Conservation (phyloP, 2,797 vertebrate genomes). For the Coendou prehensilis region DNA sequence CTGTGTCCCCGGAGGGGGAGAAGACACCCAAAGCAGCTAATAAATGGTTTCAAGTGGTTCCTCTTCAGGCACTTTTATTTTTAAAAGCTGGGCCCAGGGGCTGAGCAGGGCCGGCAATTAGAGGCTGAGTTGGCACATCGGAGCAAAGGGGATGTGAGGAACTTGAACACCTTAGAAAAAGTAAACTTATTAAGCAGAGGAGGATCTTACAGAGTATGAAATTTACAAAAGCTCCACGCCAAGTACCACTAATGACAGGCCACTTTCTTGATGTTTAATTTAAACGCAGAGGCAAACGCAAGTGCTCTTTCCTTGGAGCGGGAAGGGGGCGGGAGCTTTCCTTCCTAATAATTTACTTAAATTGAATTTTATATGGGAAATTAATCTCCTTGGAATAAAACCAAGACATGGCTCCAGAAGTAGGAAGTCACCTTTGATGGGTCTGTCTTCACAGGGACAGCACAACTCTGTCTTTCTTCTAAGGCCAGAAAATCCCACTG, state of each 20-base stretch:
- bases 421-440: constrained; percentile 48
- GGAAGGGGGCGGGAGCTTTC: constrained; percentile 78
- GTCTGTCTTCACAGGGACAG: not conserved
- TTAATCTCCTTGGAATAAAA: constrained; percentile 88
- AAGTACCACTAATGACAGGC: constrained; percentile 89
- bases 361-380: constrained; percentile 88
- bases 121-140: constrained; percentile 76
- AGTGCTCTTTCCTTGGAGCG: constrained; percentile 82
- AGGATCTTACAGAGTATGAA: constrained; percentile 85
- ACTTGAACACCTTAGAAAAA: constrained; percentile 85
- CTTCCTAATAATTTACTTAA: constrained; percentile 90
- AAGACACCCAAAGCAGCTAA: constrained; percentile 56
- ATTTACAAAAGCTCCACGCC: constrained; percentile 87
- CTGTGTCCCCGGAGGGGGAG: constrained; percentile 43
- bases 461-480: not conserved
- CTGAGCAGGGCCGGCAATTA: constrained; percentile 84
- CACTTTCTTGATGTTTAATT: constrained; percentile 92
- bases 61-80: constrained; percentile 78
- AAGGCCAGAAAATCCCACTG: not conserved
- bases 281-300: constrained; percentile 86
- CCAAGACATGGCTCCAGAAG: constrained; percentile 74
- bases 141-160: constrained; percentile 67
- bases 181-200: constrained; percentile 87
- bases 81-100: constrained; percentile 79
- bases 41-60: constrained; percentile 79